Conservation (phyloP, 2,888 invertebrate genomes). For the Rhagium mordax region DNA sequence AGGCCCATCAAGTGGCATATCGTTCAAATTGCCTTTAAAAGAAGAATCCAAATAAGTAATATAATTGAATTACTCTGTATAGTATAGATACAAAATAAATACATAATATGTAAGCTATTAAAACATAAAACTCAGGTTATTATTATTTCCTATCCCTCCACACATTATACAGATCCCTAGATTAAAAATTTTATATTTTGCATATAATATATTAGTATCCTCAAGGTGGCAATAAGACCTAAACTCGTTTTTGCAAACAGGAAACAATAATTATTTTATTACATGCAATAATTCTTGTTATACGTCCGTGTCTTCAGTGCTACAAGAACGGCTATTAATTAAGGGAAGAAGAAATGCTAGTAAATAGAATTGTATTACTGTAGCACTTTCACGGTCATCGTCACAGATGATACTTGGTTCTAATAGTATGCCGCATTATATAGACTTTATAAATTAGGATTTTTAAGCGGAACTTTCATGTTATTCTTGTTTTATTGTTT, state of each 20-base stretch:
- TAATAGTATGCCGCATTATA: too few relatives aligned
- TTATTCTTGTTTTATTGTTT: too few relatives aligned
- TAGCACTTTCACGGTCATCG: neutral
- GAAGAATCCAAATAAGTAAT: too few relatives aligned
- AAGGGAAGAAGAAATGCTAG: neutral
- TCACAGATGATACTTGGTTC: too few relatives aligned
- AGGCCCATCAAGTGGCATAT: too few relatives aligned
- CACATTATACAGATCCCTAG: neutral
- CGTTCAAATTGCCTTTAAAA: too few relatives aligned
- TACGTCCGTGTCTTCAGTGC: neutral
- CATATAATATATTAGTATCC: neutral
- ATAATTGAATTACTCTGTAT: too few relatives aligned
- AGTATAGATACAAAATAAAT: too few relatives aligned
- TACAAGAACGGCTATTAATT: neutral
- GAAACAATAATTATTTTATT: neutral
- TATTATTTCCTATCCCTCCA: neutral
- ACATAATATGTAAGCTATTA: too few relatives aligned
- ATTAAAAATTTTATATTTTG: neutral
- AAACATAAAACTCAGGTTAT: too few relatives aligned
- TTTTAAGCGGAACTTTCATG: too few relatives aligned
- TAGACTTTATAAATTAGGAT: too few relatives aligned
- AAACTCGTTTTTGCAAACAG: neutral
- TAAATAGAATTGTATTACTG: neutral
- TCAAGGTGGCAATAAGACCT: neutral
- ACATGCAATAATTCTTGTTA: neutral